Evolutionary conservation across 1,140 invertebrate genomes (phyloP).

Genomic region (Drosophila equinoxialis): DNA sequence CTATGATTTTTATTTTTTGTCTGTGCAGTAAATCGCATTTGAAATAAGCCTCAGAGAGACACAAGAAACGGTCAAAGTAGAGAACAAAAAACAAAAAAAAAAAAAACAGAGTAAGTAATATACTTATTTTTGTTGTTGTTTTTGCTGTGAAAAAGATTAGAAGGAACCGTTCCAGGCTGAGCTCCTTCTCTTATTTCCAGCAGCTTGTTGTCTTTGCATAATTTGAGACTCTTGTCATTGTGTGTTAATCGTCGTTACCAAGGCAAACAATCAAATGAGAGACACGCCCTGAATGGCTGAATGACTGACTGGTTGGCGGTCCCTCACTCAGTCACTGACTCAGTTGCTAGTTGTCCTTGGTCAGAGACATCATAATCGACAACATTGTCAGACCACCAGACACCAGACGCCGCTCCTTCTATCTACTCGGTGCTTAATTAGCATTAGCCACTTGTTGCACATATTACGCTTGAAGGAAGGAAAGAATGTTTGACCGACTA

Average conservation of each 20-base stretch:
- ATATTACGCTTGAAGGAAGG: background rate
- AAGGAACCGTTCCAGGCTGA: background rate
- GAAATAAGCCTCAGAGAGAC: background rate
- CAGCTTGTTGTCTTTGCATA: conserved; percentile 12
- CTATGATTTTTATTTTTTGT: background rate
- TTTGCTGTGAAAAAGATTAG: background rate
- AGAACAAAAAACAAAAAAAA: background rate
- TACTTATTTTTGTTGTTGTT: background rate
- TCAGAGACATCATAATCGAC: background rate
- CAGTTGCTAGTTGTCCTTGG: background rate
- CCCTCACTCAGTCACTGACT: background rate
- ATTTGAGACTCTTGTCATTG: conserved; percentile 12
- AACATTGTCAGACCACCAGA: conserved; percentile 7
- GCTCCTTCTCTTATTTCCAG: conserved; percentile 4
- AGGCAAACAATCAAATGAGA: conserved; percentile 11
- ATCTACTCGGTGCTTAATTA: background rate
- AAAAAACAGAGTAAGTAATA: background rate
- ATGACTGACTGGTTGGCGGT: background rate
- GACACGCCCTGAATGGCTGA: background rate
- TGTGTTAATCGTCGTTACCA: conserved; percentile 8
- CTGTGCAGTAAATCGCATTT: conserved; percentile 8
- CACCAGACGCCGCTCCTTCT: conserved; percentile 1
- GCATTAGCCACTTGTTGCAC: conserved; percentile 12
- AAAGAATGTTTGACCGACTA: background rate
- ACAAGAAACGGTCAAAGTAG: background rate